Conservation (phyloP, 2,113 vertebrate species). For the Aleadryas rufinucha region DNA sequence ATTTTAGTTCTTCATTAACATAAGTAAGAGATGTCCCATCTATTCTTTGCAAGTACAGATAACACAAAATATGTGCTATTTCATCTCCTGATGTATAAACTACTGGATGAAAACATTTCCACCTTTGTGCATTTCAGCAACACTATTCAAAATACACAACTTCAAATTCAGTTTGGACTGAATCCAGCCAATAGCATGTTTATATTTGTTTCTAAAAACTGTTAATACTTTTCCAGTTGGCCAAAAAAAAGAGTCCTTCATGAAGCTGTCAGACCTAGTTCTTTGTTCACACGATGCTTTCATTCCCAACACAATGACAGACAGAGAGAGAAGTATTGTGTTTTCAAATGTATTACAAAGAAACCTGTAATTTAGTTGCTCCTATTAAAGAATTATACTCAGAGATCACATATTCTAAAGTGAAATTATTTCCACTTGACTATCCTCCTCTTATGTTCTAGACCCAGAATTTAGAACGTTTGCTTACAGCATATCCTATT, state of each 20-base stretch:
- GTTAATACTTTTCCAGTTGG: not conserved
- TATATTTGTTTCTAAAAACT: not conserved
- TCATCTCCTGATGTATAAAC: not conserved
- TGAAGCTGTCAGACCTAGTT: not conserved
- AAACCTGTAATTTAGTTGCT: not conserved
- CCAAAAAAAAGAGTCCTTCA: not conserved
- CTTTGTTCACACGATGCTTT: slow-evolving; percentile 1
- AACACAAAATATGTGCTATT: not conserved
- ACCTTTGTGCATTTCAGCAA: not conserved
- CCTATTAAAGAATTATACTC: not conserved
- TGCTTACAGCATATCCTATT: not conserved
- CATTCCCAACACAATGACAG: not conserved
- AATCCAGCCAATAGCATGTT: not conserved
- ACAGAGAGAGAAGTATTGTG: not conserved
- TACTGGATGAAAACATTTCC: not conserved
- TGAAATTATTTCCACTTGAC: not conserved
- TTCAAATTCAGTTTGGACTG: not conserved
- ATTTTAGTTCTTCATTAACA: not conserved
- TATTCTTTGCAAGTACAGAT: not conserved
- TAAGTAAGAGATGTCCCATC: not conserved
- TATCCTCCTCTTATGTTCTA: not conserved
- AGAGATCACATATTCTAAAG: not conserved
- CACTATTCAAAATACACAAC: not conserved
- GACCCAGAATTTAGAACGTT: not conserved
- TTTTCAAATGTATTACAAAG: not conserved